Conservation (phyloP, 1,140 invertebrate species). For the Elymnias hypermnestra region DNA sequence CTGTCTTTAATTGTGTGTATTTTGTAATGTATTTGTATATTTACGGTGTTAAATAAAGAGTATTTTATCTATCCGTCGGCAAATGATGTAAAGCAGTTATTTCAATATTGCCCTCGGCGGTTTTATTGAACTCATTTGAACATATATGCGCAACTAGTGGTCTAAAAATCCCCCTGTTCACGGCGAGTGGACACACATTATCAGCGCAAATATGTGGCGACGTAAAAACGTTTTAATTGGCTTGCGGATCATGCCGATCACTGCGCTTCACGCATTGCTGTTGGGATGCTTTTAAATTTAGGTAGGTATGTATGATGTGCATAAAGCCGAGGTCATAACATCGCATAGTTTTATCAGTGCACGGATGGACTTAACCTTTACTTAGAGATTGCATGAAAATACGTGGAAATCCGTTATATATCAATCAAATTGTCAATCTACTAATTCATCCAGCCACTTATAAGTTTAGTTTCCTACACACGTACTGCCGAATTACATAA, state of each 20-base stretch:
- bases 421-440: too few species aligned
- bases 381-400: too few species aligned
- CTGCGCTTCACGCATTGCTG: slow-evolving; percentile 36
- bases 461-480: too few species aligned
- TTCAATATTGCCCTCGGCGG: slow-evolving; percentile 1
- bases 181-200: slow-evolving; percentile 19
- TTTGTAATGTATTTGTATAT: too few species aligned
- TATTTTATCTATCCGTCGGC: too few species aligned
- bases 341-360: not conserved
- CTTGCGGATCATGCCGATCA: slow-evolving; percentile 48
- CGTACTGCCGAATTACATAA: too few species aligned
- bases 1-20: too few species aligned
- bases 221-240: slow-evolving; percentile 68
- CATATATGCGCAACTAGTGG: slow-evolving; percentile 22
- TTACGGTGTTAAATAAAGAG: too few species aligned
- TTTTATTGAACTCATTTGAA: slow-evolving; percentile 6
- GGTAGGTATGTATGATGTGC: slow-evolving; percentile 1
- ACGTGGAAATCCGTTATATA: too few species aligned
- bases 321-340: slow-evolving; percentile 1
- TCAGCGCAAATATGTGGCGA: slow-evolving; percentile 45
- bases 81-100: not conserved
- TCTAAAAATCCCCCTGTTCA: slow-evolving; percentile 26
- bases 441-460: too few species aligned
- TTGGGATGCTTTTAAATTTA: slow-evolving; percentile 24
- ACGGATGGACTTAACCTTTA: too few species aligned